Evolutionary conservation across 2,113 vertebrate species (phyloP).

Genomic region (Hippocampus comes): DNA sequence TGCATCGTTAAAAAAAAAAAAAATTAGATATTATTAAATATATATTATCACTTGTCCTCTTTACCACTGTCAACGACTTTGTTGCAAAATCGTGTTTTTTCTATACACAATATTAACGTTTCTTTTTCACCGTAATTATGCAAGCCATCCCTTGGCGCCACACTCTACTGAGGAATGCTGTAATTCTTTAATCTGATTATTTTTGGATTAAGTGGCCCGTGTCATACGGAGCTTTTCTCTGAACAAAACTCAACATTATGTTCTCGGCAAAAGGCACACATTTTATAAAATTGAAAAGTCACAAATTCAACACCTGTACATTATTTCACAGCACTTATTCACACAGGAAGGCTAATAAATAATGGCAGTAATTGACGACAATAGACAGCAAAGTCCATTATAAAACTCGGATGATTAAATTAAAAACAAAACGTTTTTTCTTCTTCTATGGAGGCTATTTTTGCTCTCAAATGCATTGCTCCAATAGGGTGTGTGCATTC

Average conservation of each 20-base stretch:
- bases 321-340: too few species aligned
- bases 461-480: neutral
- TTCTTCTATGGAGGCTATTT: neutral
- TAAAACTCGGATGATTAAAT: neutral
- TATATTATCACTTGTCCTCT: too few species aligned
- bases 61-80: neutral
- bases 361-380: too few species aligned
- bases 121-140: neutral
- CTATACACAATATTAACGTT: neutral
- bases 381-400: neutral
- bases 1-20: constrained; percentile 14
- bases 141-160: neutral
- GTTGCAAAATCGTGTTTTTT: neutral
- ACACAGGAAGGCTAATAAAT: too few species aligned
- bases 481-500: neutral
- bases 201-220: constrained; percentile 43
- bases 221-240: constrained; percentile 43
- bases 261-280: neutral
- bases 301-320: neutral
- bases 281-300: neutral
- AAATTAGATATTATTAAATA: too few species aligned
- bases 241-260: neutral
- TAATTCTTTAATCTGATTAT: constrained; percentile 76
- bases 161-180: constrained; percentile 60
- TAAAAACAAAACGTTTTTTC: neutral